Evolutionary conservation across 1,140 invertebrate species (phyloP).

Genomic region (Eciton burchellii): DNA sequence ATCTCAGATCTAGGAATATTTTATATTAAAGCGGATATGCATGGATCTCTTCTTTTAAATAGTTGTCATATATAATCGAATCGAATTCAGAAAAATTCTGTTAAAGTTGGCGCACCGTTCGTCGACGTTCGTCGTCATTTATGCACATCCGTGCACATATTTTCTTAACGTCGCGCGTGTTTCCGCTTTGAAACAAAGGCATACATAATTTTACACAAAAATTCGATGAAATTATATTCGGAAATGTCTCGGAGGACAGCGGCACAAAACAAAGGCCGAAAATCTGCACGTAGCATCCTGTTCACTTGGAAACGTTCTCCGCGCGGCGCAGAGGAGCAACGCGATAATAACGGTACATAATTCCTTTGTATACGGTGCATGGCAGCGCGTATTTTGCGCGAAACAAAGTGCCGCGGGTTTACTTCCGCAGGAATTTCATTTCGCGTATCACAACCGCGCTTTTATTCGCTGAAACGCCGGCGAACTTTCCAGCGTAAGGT

Average conservation of each 20-base stretch:
- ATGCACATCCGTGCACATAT: neutral
- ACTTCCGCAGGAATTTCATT: conserved; percentile 49
- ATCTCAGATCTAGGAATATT: conserved; percentile 12
- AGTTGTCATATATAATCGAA: neutral
- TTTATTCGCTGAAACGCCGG: conserved; percentile 23
- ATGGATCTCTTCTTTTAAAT: neutral
- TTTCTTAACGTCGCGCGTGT: neutral
- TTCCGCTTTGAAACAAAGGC: neutral
- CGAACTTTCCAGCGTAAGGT: conserved; percentile 38
- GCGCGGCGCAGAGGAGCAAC: neutral
- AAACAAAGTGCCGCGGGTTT: conserved; percentile 44
- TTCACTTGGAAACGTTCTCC: conserved; percentile 17
- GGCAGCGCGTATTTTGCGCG: conserved; percentile 30
- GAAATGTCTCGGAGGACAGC: neutral
- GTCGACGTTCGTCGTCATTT: neutral
- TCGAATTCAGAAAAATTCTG: neutral
- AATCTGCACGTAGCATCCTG: conserved; percentile 25
- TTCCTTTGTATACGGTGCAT: conserved; percentile 3
- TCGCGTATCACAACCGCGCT: conserved; percentile 14
- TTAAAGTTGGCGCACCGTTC: neutral
- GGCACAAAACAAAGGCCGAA: neutral
- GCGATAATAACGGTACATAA: conserved; percentile 42
- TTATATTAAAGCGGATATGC: neutral
- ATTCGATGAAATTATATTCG: neutral
- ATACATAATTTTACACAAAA: neutral